Base-by-base conservation (phyloP, 2,797 vertebrate genomes). In the Taenioides sp. region DNA sequence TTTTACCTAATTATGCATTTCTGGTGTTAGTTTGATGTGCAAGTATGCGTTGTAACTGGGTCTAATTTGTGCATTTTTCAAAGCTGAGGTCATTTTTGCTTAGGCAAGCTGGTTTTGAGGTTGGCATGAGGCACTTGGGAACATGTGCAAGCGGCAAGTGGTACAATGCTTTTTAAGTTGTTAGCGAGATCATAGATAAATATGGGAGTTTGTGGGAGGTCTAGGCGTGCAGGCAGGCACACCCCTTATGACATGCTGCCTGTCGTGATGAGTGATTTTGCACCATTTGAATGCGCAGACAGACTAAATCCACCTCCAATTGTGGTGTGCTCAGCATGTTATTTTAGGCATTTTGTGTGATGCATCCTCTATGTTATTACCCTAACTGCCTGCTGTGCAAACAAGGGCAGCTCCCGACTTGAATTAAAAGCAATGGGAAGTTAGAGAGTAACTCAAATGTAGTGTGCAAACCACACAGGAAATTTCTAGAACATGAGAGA, bases 341-440 rank as follows among this genome's bases (percentile, higher is more conserved):
- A 78, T 84, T 86, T 80, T 62, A 79, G 77, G 58, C 67, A 58
- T 86, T 83, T 73, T 71, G 75, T 86, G 66, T 70, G 76, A 84
- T 74, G 82, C 72, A 37, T 75, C 76, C 75, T 86, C 81, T 79
- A 73, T 85, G 79, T 87, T 80, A 85, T 90, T 88, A 83, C 72
- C 7, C 63, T 75, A 76, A 82, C 68, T 80, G 78, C 74, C 60
- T 82, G 81, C 75, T 84, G 75, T 70, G 60, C 81, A 85, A 86
- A 82, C 65, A 72, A 81, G 64, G 72, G 72, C 78, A 75, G 79
- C 80, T 87, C 70, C 77, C 73, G 82, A 75, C 65, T 70, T 50
- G 73, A 82, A 84, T 78, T 71, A 68, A 47, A 65, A 73, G 71
- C 74, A 69, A 81, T 22, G 66, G 69, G 70, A 65, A 79, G 40